These are phyloP conservation scores for Drosophila merina DNA, from an alignment of 2,888 invertebrate genomes.

Conservation along the genomic window DNA sequence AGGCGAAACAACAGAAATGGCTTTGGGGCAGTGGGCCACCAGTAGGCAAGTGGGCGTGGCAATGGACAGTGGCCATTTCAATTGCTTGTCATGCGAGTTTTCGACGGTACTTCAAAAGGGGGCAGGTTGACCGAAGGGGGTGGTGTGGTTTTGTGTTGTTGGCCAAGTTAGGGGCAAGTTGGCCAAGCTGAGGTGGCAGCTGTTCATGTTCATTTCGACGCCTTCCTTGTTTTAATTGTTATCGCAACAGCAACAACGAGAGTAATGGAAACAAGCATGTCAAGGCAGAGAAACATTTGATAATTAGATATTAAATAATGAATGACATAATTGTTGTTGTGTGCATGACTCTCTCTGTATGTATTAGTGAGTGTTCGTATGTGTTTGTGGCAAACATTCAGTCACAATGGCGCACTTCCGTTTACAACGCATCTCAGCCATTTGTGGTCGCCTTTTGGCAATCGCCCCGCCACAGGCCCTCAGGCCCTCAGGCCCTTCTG, in stretches of 20 bases:
- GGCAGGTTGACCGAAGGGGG: too few relatives aligned
- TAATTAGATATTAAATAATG: conserved; percentile 77
- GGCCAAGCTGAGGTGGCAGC: conserved; percentile 47
- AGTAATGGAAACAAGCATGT: neutral
- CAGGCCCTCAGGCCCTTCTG: conserved; percentile 34
- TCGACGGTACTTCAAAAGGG: neutral
- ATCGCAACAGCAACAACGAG: conserved; percentile 35
- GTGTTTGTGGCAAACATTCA: conserved; percentile 23
- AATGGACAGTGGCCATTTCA: conserved; percentile 56
- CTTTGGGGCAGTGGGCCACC: conserved; percentile 38
- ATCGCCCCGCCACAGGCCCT: conserved; percentile 31
- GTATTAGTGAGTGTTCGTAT: conserved; percentile 2
- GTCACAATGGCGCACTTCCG: conserved; percentile 29
- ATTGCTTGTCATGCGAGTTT: conserved; percentile 51
- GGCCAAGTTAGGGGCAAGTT: conserved; percentile 4
- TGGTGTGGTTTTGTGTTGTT: neutral
- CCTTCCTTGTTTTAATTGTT: conserved; percentile 78
- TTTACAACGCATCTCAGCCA: conserved; percentile 37
- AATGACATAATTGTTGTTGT: conserved; percentile 56
- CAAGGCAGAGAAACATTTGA: conserved; percentile 42
- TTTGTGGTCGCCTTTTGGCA: conserved; percentile 56
- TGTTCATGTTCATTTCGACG: conserved; percentile 62
- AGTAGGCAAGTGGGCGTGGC: neutral
- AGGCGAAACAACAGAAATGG: conserved; percentile 49
- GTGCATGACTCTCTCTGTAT: conserved; percentile 3